Evolutionary conservation across 2,113 vertebrate genomes (phyloP).

Genomic region (Pterocles gutturalis): DNA sequence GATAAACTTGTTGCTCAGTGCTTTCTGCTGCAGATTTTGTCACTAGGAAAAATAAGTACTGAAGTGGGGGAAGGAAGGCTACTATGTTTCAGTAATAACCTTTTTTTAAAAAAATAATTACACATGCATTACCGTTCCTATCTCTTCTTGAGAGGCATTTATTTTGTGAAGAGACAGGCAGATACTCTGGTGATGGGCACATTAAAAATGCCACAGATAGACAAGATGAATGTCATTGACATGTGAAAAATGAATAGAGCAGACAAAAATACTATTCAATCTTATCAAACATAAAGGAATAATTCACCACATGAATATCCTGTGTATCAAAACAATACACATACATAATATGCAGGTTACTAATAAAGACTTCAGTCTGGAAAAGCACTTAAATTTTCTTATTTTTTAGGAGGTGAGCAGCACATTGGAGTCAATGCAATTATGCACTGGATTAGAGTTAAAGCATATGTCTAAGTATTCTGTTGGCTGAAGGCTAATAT

Average conservation of each 20-base stretch:
- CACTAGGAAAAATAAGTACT: conserved; percentile 70
- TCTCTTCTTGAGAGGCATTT: conserved; percentile 72
- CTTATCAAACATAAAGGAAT: conserved; percentile 43
- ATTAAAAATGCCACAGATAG: conserved; percentile 35
- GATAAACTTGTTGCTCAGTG: conserved; percentile 87
- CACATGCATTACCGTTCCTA: conserved; percentile 63
- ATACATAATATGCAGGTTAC: not conserved
- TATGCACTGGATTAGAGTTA: not conserved
- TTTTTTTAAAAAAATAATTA: conserved; percentile 48
- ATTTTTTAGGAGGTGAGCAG: not conserved
- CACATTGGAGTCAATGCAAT: not conserved
- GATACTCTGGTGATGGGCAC: conserved; percentile 27
- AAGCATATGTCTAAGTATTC: not conserved
- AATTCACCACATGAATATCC: not conserved
- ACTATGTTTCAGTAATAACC: conserved; percentile 41
- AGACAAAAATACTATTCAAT: conserved; percentile 28
- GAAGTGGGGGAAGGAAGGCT: conserved; percentile 41
- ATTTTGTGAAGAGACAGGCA: conserved; percentile 63
- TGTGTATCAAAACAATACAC: not conserved
- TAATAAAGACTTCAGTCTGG: not conserved
- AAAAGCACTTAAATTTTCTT: conserved; percentile 1
- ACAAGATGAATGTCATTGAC: conserved; percentile 56
- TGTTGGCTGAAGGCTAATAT: not conserved
- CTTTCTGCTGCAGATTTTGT: conserved; percentile 73
- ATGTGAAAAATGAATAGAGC: conserved; percentile 39